phyloP scores from a whole-genome alignment of 2,888 invertebrate genomes.

The Torymus tubicola region DNA sequence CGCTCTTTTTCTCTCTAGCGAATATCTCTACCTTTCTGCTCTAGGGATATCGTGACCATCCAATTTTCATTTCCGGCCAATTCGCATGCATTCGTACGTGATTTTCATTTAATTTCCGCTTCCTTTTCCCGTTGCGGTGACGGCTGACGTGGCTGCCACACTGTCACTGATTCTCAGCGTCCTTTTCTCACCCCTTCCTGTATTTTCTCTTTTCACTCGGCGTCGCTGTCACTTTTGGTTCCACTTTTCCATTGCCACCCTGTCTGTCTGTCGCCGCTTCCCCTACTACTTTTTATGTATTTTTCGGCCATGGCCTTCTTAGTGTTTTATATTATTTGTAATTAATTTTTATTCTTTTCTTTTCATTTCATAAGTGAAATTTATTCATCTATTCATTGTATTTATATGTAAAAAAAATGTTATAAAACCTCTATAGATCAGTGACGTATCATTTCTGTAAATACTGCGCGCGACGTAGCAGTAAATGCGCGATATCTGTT shows the following conservation, averaged over 20 bases:
- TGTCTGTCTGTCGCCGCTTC: neutral
- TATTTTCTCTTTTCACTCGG: neutral
- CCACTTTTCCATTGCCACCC: constrained; percentile 7
- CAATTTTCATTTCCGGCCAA: constrained; percentile 66
- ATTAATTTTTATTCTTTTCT: too few relatives aligned
- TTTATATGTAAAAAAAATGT: too few relatives aligned
- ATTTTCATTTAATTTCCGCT: constrained; percentile 67
- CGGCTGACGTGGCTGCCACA: constrained; percentile 17
- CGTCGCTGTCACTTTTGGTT: neutral
- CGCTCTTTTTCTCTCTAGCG: constrained; percentile 1
- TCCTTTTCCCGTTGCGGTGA: constrained; percentile 50
- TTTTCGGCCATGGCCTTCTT: too few relatives aligned
- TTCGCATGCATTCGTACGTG: constrained; percentile 59
- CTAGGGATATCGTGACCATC: constrained; percentile 34
- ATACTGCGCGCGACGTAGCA: too few relatives aligned
- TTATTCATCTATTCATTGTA: too few relatives aligned
- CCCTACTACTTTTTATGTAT: too few relatives aligned
- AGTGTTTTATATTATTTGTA: too few relatives aligned
- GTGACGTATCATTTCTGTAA: too few relatives aligned
- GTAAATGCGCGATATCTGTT: too few relatives aligned
- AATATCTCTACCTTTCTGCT: constrained; percentile 6
- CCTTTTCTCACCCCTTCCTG: neutral
- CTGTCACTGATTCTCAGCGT: constrained; percentile 31
- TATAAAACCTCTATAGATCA: too few relatives aligned
- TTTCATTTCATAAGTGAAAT: too few relatives aligned